phyloP scores from a whole-genome alignment of 2,888 invertebrate species.

The Netelia inedita region DNA sequence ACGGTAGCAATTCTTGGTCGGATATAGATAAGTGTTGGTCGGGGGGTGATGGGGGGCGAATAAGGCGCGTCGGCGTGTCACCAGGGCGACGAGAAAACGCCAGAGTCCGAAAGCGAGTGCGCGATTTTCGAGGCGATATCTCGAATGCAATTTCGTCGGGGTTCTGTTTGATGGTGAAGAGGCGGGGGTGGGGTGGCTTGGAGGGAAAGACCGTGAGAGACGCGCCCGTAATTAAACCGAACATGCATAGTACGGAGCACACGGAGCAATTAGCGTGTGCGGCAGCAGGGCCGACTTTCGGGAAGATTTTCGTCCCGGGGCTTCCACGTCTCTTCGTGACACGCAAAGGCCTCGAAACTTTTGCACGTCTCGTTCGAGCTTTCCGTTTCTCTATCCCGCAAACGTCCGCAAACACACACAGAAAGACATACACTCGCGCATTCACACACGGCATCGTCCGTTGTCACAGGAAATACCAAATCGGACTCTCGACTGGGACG shows the following conservation, averaged over 20 bases:
- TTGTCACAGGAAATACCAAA: conserved; percentile 41
- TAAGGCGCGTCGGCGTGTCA: conserved; percentile 60
- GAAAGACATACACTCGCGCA: background rate
- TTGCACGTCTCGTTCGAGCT: conserved; percentile 34
- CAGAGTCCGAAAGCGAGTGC: conserved; percentile 37
- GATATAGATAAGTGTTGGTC: background rate
- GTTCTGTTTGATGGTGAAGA: background rate
- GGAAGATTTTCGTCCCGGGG: conserved; percentile 68
- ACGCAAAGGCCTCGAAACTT: conserved; percentile 60
- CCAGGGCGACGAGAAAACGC: conserved; percentile 64
- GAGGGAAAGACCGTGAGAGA: conserved; percentile 56
- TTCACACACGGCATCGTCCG: background rate
- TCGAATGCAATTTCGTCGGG: conserved; percentile 69
- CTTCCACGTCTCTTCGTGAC: conserved; percentile 63
- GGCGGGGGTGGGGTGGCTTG: background rate
- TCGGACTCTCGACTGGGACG: background rate
- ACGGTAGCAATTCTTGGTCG: background rate
- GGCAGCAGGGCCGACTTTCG: conserved; percentile 65
- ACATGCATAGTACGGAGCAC: conserved; percentile 66
- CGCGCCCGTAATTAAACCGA: conserved; percentile 69
- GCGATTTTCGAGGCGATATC: conserved; percentile 69
- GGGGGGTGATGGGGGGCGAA: conserved; percentile 28
- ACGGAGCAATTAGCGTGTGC: conserved; percentile 70
- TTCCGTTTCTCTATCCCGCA: conserved; percentile 43
- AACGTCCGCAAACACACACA: background rate